Conservation (phyloP, 1,140 invertebrate species). For the Lordiphosa collinella region DNA sequence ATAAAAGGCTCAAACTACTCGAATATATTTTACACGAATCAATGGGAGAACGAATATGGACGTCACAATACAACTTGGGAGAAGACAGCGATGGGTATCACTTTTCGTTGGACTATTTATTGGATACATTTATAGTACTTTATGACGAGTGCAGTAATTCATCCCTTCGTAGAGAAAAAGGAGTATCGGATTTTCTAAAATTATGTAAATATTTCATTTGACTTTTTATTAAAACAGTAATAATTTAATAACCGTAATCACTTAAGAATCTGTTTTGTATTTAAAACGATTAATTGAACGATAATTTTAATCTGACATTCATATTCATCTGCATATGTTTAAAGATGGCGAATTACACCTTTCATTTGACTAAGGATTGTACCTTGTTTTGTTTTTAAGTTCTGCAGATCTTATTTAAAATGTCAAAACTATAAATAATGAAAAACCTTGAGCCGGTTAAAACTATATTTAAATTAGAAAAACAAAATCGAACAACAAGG, state of each 20-base stretch:
- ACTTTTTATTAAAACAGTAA: background rate
- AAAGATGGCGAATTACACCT: too few relatives aligned
- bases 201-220: constrained; percentile 86
- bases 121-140: constrained; percentile 94
- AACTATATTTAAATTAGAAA: too few relatives aligned
- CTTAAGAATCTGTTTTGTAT: background rate
- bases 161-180: constrained; percentile 95
- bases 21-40: constrained; percentile 59
- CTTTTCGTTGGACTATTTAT: constrained; percentile 88
- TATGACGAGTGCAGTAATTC: constrained; percentile 98
- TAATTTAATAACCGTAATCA: background rate
- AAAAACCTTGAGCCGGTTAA: too few relatives aligned
- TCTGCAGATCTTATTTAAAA: too few relatives aligned
- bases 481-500: too few relatives aligned
- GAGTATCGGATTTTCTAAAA: constrained; percentile 97
- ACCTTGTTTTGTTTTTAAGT: too few relatives aligned
- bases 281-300: background rate
- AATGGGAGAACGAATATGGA: constrained; percentile 39
- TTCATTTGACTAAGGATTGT: too few relatives aligned
- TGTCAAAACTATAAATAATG: too few relatives aligned
- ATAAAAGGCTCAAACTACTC: constrained; percentile 61
- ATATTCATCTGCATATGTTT: too few relatives aligned
- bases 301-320: too few relatives aligned
- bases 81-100: constrained; percentile 60
- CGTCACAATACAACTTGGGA: constrained; percentile 29